These are phyloP conservation scores for Aurelia aurita DNA, from an alignment of 30 jellyfish, hydroid and myxozoan species.

Conservation along the genomic window DNA sequence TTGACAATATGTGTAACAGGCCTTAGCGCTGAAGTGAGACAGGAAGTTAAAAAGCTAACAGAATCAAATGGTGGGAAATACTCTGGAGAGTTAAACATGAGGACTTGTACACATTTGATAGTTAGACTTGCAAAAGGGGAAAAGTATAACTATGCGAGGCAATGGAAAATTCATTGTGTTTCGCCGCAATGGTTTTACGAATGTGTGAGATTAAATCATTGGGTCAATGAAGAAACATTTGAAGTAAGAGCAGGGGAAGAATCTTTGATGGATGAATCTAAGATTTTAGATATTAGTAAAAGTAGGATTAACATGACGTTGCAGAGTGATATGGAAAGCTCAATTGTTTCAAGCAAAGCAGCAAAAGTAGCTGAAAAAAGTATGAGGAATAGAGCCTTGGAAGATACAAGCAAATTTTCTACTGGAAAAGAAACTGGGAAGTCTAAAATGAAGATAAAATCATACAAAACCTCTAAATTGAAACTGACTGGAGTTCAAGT, in stretches of 20 bases:
- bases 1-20: conserved; percentile 98
- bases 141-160: conserved; percentile 87
- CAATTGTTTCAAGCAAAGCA: conserved; percentile 61
- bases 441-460: conserved; percentile 7
- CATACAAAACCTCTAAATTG: conserved; percentile 38
- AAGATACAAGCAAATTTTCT: background rate
- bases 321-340: conserved; percentile 22
- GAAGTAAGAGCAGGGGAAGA: conserved; percentile 76
- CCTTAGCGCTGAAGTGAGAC: conserved; percentile 48
- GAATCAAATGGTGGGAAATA: conserved; percentile 86
- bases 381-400: conserved; percentile 45
- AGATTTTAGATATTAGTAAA: conserved; percentile 10
- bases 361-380: conserved; percentile 90
- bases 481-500: conserved; percentile 19
- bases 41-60: conserved; percentile 67
- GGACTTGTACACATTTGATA: conserved; percentile 91
- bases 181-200: conserved; percentile 89
- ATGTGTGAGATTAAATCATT: conserved; percentile 82
- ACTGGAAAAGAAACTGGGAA: background rate
- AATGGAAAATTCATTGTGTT: conserved; percentile 97
- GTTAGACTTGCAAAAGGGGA: conserved; percentile 85
- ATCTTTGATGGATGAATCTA: conserved; percentile 44
- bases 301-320: conserved; percentile 47
- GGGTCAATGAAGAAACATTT: conserved; percentile 84
- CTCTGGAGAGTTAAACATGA: conserved; percentile 96